Evolutionary conservation across 2,888 invertebrate genomes (phyloP), one percentile per base, ranked within the genome.

Genomic region (Hoplodrina ambigua): DNA sequence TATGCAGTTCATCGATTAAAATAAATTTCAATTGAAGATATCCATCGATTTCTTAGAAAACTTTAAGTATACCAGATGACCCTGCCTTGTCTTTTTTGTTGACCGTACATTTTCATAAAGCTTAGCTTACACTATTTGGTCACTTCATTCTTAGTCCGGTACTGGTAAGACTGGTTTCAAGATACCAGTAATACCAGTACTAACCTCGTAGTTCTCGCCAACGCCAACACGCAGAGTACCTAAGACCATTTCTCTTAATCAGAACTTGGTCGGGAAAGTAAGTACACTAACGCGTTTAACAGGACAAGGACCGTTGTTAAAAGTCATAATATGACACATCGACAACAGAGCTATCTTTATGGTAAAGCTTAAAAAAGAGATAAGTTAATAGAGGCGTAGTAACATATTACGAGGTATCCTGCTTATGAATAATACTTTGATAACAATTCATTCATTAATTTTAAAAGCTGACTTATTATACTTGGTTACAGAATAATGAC

Each of bases 271-370:
- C 53, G 56, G 52, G 57, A 75, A 75, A 75, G 66, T 63, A 75
- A 75, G 66, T 63, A 46, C 46, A 25, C 25, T 17, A 44, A n/a
- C 46, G 37, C 37, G 41, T 30, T 50, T 59, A 46, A 44, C 44
- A 50, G 60, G 33, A 20, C 53, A 10, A 56, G 63, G 33, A 46
- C 53, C 17, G 53, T 65, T 63, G 53, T 30, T 55, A 44, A 41
- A 55, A 55, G 4, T 44, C 50, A 56, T 11, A 25, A 44, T 65
- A 44, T 46, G 19, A 66, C 33, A 62, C 53, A 60, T 53, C 25
- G 50, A 49, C 44, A 75, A n/a, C 44, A 50, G 61, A n/a, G 15
- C 25, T 64, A 68, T 76, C 77, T 80, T 68, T 81, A 62, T 72
- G 67, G 62, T 52, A 49, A 50, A 46, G 52, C 53, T 37, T 46